Base-by-base conservation (phyloP, 2,113 vertebrate genomes). In the Tachysurus fulvidraco region DNA sequence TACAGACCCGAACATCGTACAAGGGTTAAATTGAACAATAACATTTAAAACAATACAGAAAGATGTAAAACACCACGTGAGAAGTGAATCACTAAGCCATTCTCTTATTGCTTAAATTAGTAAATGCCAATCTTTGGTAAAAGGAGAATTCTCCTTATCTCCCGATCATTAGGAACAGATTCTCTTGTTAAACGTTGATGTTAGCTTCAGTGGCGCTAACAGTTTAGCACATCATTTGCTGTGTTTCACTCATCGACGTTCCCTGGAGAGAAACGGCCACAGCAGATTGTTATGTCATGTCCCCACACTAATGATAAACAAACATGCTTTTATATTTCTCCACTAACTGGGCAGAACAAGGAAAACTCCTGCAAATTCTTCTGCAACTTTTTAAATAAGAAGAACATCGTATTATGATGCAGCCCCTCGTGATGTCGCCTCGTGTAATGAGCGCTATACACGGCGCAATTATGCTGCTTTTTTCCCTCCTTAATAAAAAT, bases 231-330 rank as follows among this genome's bases (percentile, higher is more conserved):
- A 74, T 85, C 7, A 80, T 85, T 85, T 80, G 76, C 52, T 67
- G 30, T 44, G 44, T 67, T 85, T 85, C 60, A 69, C 60, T 67
- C 50, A 16, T 25, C 25, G 6, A 11, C 0, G n/a, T 78, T 65
- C 76, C 65, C 74, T 54, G 50, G 60, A 80, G 76, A 55, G 28
- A 36, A 36, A 23, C 21, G 64, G 17, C 19, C 28, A 19, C 60
- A 83, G 78, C 8, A 54, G 8, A 54, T 9, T 54, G 64, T n/a
- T 30, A 54, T 69, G 19, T 54, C 46, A 3, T 50, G 36, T 59
- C 46, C 41, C 80, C 44, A 21, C 57, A 30, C 85, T 87, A 87
- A 87, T 83, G 85, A 87, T 64, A 80, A 64, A 28, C 85, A 83
- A 83, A 76, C 10, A 44, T 36, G 54, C 11, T 36, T 30, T 87